phyloP scores from a whole-genome alignment of 2,888 invertebrate species.

The Tiliacea aurago region DNA sequence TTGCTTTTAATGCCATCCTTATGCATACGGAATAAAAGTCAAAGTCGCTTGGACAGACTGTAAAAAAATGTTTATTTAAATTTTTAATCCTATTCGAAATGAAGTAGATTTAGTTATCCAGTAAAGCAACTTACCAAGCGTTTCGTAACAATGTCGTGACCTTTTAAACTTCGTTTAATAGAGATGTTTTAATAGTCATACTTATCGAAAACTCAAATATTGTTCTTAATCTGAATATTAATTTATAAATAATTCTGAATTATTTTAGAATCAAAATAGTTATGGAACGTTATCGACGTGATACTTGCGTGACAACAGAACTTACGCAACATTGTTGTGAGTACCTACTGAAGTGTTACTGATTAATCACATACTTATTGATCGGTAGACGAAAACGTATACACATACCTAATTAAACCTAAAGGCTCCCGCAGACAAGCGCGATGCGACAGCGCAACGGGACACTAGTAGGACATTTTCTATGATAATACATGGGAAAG shows the following conservation, averaged over 20 bases:
- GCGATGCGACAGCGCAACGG: no score
- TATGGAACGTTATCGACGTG: background rate
- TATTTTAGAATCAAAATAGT: background rate
- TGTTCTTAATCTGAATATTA: background rate
- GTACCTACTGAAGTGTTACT: background rate
- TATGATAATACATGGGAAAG: no score
- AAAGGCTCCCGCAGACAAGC: no score
- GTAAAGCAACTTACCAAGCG: background rate
- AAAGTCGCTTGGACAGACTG: no score
- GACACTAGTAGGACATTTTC: no score
- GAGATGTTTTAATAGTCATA: background rate
- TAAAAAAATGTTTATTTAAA: no score
- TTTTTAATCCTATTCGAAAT: no score
- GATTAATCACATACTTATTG: background rate
- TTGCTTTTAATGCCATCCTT: no score
- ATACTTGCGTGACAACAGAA: background rate
- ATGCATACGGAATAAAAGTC: no score
- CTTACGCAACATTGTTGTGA: no score
- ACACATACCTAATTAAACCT: background rate
- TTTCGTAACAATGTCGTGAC: background rate
- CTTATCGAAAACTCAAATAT: background rate
- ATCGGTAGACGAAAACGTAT: background rate
- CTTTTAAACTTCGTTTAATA: slow-evolving; percentile 22
- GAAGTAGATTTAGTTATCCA: no score
- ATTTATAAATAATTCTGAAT: background rate